These are phyloP conservation scores for Gymnodraco acuticeps DNA, from an alignment of 2,797 vertebrate genomes.

Conservation along the genomic window DNA sequence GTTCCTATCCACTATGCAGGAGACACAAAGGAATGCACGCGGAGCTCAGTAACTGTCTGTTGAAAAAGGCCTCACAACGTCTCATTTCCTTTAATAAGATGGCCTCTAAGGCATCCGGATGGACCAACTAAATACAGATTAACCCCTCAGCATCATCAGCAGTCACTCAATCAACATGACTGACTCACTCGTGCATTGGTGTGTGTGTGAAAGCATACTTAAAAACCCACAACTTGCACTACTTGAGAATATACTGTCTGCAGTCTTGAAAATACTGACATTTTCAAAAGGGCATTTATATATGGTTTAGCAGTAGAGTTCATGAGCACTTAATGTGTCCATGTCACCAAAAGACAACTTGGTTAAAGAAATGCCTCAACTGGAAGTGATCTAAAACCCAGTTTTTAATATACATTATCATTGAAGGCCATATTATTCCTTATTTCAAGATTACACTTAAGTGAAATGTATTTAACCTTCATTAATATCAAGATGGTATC, in stretches of 20 bases:
- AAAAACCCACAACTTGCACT: conserved; percentile 30
- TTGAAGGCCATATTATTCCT: not conserved
- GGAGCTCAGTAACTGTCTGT: conserved; percentile 77
- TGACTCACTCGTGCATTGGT: conserved; percentile 52
- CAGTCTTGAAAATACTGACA: not conserved
- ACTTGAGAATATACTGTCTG: conserved; percentile 13
- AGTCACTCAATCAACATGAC: conserved; percentile 80
- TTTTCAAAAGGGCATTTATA: not conserved
- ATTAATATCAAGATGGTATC: not conserved
- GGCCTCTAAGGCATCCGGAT: conserved; percentile 84
- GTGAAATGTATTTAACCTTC: not conserved
- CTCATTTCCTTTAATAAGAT: conserved; percentile 84
- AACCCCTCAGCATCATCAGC: conserved; percentile 81
- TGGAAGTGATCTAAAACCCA: not conserved
- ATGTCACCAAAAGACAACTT: no score
- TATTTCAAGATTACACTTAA: not conserved
- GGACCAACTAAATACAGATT: conserved; percentile 86
- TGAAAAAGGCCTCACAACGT: conserved; percentile 75
- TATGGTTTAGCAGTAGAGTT: not conserved
- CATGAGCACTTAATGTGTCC: not conserved
- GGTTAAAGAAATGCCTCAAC: not conserved
- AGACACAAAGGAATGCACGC: conserved; percentile 75
- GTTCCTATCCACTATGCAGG: conserved; percentile 62
- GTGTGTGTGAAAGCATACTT: conserved; percentile 34
- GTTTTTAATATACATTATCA: not conserved